Evolutionary conservation across 2,113 vertebrate genomes (phyloP).

Genomic region (Rana temporaria): DNA sequence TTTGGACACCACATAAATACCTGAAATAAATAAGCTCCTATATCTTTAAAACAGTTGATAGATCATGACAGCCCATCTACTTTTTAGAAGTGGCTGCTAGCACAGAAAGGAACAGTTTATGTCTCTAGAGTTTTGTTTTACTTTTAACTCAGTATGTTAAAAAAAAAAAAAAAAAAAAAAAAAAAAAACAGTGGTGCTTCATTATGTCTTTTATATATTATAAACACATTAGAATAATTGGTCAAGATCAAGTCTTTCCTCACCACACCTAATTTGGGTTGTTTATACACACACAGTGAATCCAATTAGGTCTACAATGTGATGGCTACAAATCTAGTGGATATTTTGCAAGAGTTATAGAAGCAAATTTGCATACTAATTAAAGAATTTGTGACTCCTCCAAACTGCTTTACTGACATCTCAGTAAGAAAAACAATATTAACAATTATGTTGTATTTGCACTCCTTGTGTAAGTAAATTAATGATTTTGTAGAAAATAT

Average conservation of each 20-base stretch:
- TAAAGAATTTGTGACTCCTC: slow-evolving; percentile 16
- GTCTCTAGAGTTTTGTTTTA: slow-evolving; percentile 1
- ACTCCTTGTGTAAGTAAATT: background rate
- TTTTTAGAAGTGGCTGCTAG: background rate
- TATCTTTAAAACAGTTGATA: background rate
- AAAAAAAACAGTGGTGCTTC: background rate
- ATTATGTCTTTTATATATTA: slow-evolving; percentile 22
- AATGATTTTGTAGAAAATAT: background rate
- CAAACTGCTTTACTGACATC: slow-evolving; percentile 2
- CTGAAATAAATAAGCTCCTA: no score
- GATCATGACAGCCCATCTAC: background rate
- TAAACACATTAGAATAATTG: slow-evolving; percentile 33
- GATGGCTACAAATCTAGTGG: slow-evolving; percentile 18
- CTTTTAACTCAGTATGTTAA: background rate
- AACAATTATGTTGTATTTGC: background rate
- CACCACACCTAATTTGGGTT: slow-evolving; percentile 37
- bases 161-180: no score
- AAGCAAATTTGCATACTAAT: slow-evolving; percentile 43
- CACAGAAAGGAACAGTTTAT: background rate
- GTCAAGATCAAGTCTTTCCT: slow-evolving; percentile 28
- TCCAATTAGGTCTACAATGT: slow-evolving; percentile 30
- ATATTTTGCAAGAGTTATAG: slow-evolving; percentile 27
- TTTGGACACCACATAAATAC: no score
- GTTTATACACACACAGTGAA: slow-evolving; percentile 23
- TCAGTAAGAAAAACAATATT: slow-evolving; percentile 2